Evolutionary conservation across 2,888 invertebrate genomes (phyloP), one percentile per base, ranked within the genome.

Genomic region (Leptothorax acervorum): DNA sequence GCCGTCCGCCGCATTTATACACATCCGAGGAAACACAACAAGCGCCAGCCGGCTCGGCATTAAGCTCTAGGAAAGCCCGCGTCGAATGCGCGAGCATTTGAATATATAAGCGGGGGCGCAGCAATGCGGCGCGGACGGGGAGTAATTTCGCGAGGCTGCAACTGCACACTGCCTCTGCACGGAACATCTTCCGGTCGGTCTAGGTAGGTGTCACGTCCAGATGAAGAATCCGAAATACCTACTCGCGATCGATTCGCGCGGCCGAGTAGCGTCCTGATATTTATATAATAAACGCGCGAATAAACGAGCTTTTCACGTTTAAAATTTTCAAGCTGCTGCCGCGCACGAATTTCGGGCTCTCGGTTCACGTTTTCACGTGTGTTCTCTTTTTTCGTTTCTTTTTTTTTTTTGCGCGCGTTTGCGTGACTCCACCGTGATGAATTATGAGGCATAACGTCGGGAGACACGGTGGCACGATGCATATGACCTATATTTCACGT

Each of bases 371-470:
- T 90, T 79, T 74, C 89, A 71, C 83, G 57, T 82, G 82, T 62
- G 35, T 86, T 85, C 84, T 87, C 23, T 60, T 53, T 71, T 35
- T 82, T 65, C 23, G 35, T 35, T 35, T 35, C 35, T 4, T 35
- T 35, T 35, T 35, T 35, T 6, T 18, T n/a, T 45, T 48, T 48
- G 48, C 48, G 84, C 84, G 12, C 70, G 68, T 65, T 18, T 70
- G 73, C 9, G 78, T 87, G 83, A 86, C 85, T 85, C 66, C 62
- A 42, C 51, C 42, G 45, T 85, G 84, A 87, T 90, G 87, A 90
- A 90, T 90, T 90, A 90, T 89, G 88, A 86, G 48, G 87, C 84
- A 85, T 89, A 90, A 90, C 89, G 89, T 87, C 90, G 83, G 75
- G 90, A 88, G 90, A 87, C 88, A 83, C 75, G 85, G 74, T 87